phyloP scores from a whole-genome alignment of 1,140 invertebrate genomes.

The Diachasma alloeum region DNA sequence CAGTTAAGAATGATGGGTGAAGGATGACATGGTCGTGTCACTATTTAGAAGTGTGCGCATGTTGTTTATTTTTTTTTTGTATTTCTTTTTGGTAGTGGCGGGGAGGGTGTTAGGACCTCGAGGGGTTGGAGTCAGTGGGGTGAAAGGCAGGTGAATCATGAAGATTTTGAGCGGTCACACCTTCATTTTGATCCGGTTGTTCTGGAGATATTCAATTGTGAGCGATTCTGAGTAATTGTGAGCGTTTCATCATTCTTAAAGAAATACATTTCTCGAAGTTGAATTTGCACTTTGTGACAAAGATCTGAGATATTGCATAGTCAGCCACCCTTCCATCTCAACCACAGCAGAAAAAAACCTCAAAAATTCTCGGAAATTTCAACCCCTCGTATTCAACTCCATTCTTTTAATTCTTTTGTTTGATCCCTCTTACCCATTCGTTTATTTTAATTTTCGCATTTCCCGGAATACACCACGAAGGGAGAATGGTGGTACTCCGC shows the following conservation, averaged over 20 bases:
- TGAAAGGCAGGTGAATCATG: not conserved
- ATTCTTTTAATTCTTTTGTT: constrained; percentile 9
- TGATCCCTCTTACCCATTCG: not conserved
- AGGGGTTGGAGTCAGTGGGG: not conserved
- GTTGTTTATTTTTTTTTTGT: too few relatives aligned
- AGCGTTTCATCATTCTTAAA: not conserved
- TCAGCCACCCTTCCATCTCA: not conserved
- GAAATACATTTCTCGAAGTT: not conserved
- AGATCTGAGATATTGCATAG: too few relatives aligned
- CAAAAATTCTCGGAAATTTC: not conserved
- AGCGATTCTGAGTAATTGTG: not conserved
- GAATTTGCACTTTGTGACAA: not conserved
- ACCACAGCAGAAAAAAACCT: not conserved
- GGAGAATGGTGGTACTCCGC: not conserved
- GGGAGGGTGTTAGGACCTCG: too few relatives aligned
- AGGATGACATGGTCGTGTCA: not conserved
- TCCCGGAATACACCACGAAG: not conserved
- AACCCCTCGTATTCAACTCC: not conserved
- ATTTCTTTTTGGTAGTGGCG: too few relatives aligned
- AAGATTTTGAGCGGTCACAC: not conserved
- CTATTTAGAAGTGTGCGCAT: not conserved
- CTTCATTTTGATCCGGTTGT: not conserved
- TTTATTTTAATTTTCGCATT: constrained; percentile 26
- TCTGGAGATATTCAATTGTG: not conserved
- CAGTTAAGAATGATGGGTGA: not conserved